Base-by-base conservation (phyloP, 2,888 invertebrate species). In the Heliconius ismenius region DNA sequence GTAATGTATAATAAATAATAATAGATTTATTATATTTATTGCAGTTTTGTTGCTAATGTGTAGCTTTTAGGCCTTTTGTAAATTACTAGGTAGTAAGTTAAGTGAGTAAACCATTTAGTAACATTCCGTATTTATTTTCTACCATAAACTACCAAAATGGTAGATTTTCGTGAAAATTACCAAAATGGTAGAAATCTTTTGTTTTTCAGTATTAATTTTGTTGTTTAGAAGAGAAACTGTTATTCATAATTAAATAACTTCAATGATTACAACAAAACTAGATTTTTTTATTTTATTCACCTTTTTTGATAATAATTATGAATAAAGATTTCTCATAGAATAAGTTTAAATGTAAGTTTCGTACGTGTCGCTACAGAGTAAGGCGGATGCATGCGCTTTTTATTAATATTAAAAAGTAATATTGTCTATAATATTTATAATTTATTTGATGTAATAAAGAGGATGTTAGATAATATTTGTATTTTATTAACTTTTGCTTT, bases 401-500 rank as follows among this genome's bases (percentile, higher is more conserved):
- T 79, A 87, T 85, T 83, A 85, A 83, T 83, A 83, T 79, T 82
- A 81, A 83, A 85, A 85, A 84, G 83, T 84, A 86, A 87, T 83
- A 88, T 88, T 87, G 86, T 87, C 87, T 87, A 88, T 87, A 84
- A 88, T 84, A 86, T 88, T 87, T 89, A 88, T 89, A 87, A 90
- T 89, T 92, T 92, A 91, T 90, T 91, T 89, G 90, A 91, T 89
- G 91, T 92, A 92, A 87, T 92, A 91, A 92, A 86, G 87, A 89
- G 77, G 85, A 91, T 91, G 92, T 92, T 92, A 92, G 92, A 90
- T 88, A 80, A 64, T 15, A 78, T 39, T 63, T 69, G 75, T 76
- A 80, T 83, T 83, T 83, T 68, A 72, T 76, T 72, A 64, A 15
- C n/a, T 3, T 18, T 43, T 9, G 10, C 15, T 39, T 49, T 49